Evolutionary conservation across 2,888 invertebrate genomes (phyloP), one percentile per base, ranked within the genome.

Genomic region (Cheilosia pagana): DNA sequence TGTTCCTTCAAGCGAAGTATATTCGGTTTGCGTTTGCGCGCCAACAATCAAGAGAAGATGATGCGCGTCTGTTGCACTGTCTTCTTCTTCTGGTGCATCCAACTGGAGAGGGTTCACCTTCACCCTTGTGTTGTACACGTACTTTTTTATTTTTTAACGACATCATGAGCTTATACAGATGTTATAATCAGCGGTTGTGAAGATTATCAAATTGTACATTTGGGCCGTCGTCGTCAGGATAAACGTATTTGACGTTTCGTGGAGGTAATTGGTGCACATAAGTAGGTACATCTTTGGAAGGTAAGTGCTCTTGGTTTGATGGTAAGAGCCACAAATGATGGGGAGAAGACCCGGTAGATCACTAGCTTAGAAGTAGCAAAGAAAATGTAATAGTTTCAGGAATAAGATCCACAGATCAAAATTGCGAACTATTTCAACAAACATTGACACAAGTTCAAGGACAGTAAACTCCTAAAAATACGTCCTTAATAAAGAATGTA

Each of bases 21-120:
- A 81, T 65, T 57, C 52, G n/a, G 85, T 81, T 81, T 85, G 81
- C 85, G 85, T 81, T 81, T 85, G 81, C 85, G 81, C 85, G 85
- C 85, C 85, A 85, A 81, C 70, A 75, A 85, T 85, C 59, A 79
- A 81, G 75, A 52, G 60, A 81, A 75, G 85, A 81, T 81, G 81
- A 79, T 59, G 85, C 59, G 65, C 75, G 74, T 81, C 79, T 79
- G 74, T 14, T 85, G 81, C 71, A 60, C 39, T 41, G 65, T 59
- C 70, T 57, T 52, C 48, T 77, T 57, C 48, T 77, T 65, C 35
- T 57, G 57, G 62, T 81, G 75, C 85, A 85, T 85, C 85, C 76
- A 85, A 81, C 62, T 85, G 71, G 23, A 76, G 31, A 85, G 53
- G 59, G 67, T 60, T 71, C 65, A 76, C 81, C 81, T 75, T 67